Base-by-base conservation (phyloP, 2,888 invertebrate genomes). In the Eueremaeus valkanovi region DNA sequence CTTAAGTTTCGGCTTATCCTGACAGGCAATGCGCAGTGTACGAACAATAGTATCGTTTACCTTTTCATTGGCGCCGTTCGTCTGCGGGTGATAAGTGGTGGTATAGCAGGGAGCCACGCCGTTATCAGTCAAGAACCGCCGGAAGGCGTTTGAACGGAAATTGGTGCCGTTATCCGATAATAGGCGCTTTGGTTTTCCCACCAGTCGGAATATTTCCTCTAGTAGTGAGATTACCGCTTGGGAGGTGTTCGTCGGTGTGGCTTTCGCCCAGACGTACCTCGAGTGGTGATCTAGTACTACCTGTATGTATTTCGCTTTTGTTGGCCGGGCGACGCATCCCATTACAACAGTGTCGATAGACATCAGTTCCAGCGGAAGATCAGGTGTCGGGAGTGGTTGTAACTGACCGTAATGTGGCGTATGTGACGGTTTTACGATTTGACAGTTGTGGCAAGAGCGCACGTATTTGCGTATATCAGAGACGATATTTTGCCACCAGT, bases 311-410 rank as follows among this genome's bases (percentile, higher is more conserved):
- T 72, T 72, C 0, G 42, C 21, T 45, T 8, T 24, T 0, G 45
- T 72, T 21, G 18, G 6, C n/a, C 18, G 16, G 0, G 72, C 72
- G 9, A 9, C 1, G 11, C 6, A 13, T 16, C 72, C 72, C 45
- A 72, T 72, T 8, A 72, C 72, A 27, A 72, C 1, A 1, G 72
- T 72, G 27, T 72, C 72, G n/a, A 72, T 72, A 11, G 27, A 2
- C 9, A n/a, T n/a, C 2, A 27, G 27, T 5, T 74, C 66, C 16
- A 24, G 33, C 9, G 74, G 74, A 9, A 36, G n/a, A 13, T 9
- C 11, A 9, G 58, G 58, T 8, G 58, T 58, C 31, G 16, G 11
- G 29, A 31, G 8, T 16, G 58, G 58, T 29, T 58, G 58, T 11
- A 74, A 18, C 24, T 27, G 42, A n/a, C 74, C 74, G 21, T 61